These are phyloP conservation scores for Dipodomys spectabilis DNA, from an alignment of 2,113 vertebrate species.

Conservation along the genomic window DNA sequence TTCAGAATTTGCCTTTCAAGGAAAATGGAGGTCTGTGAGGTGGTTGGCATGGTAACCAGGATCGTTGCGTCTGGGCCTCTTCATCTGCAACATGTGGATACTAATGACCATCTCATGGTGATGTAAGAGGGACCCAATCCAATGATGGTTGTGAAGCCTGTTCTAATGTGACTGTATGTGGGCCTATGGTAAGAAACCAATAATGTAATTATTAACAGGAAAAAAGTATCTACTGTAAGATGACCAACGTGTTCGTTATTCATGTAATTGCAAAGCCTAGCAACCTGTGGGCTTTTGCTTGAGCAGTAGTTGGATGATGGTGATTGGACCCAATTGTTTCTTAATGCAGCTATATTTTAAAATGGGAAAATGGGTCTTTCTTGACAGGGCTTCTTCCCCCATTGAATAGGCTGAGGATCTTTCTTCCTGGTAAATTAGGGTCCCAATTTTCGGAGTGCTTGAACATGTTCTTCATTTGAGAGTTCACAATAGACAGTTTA, in stretches of 20 bases:
- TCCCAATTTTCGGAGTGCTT: constrained; percentile 24
- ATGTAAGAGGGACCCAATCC: neutral
- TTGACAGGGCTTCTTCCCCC: neutral
- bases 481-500: constrained; percentile 31
- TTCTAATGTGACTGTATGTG: neutral
- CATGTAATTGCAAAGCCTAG: neutral
- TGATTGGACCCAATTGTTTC: neutral
- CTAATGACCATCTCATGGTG: neutral
- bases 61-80: neutral
- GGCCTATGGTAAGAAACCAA: neutral
- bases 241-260: neutral
- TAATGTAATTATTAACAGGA: neutral
- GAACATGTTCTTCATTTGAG: neutral
- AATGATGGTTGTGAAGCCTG: neutral
- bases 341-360: neutral
- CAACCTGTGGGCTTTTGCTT: neutral
- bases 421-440: neutral
- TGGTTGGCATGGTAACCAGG: too few relatives aligned
- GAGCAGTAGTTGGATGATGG: neutral
- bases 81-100: neutral
- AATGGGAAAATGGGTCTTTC: neutral
- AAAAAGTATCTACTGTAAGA: neutral
- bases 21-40: neutral
- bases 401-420: neutral
- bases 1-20: constrained; percentile 20